Conservation (phyloP, 2,888 invertebrate species). For the Cerastis rubricosa region DNA sequence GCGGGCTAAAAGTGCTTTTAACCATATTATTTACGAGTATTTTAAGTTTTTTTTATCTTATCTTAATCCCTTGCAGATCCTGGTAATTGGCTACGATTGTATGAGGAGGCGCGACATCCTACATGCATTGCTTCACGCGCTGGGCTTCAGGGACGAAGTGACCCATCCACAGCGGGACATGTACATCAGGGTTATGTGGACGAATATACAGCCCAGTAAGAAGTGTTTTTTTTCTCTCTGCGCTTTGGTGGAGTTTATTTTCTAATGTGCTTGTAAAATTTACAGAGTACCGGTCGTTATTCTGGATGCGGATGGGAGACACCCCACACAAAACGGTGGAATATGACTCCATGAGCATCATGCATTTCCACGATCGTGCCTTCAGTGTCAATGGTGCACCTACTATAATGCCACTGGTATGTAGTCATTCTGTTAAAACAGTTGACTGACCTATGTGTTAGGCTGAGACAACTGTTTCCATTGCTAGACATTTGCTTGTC, state of each 20-base stretch:
- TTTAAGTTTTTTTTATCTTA: neutral
- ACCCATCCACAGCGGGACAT: conserved; percentile 81
- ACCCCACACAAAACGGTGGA: conserved; percentile 70
- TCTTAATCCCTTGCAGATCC: conserved; percentile 63
- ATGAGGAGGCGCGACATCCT: conserved; percentile 74
- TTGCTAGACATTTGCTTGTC: neutral
- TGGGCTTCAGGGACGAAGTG: conserved; percentile 83
- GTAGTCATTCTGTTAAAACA: neutral
- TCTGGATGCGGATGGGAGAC: conserved; percentile 64
- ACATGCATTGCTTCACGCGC: conserved; percentile 79
- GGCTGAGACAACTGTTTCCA: no score
- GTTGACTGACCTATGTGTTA: neutral
- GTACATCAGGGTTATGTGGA: conserved; percentile 80
- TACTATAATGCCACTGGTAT: conserved; percentile 72
- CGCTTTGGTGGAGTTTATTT: neutral
- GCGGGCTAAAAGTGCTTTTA: neutral
- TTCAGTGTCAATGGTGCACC: conserved; percentile 81
- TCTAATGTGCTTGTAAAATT: neutral
- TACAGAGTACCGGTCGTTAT: conserved; percentile 77
- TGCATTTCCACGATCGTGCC: conserved; percentile 85
- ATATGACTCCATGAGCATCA: conserved; percentile 83
- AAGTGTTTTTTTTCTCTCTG: neutral
- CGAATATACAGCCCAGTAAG: conserved; percentile 82
- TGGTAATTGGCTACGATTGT: conserved; percentile 81
- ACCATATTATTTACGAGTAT: neutral